Evolutionary conservation across 2,797 vertebrate genomes (phyloP).

Genomic region (Simalia tracyae): DNA sequence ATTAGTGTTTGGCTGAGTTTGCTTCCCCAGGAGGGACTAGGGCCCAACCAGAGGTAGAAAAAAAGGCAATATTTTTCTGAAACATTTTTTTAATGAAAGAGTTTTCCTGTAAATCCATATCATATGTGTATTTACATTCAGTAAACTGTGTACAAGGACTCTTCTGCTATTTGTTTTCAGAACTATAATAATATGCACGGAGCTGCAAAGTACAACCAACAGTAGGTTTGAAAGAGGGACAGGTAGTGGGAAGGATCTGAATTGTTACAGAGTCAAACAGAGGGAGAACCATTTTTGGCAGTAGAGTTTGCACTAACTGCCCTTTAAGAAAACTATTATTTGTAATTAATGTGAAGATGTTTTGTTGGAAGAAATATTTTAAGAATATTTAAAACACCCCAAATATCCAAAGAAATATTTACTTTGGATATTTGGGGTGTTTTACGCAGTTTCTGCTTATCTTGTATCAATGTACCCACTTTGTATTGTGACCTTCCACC

Average conservation of each 20-base stretch:
- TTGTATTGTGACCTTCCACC: background rate
- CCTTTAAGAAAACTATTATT: background rate
- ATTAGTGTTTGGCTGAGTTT: constrained; percentile 67
- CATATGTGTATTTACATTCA: background rate
- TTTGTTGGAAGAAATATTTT: background rate
- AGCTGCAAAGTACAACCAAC: background rate
- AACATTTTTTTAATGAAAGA: constrained; percentile 54
- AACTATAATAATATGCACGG: background rate
- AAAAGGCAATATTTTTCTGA: constrained; percentile 6
- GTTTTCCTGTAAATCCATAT: constrained; percentile 49
- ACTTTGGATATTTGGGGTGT: background rate
- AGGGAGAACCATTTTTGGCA: background rate
- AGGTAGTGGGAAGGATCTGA: background rate
- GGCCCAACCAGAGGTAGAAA: constrained; percentile 16
- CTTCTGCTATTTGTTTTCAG: background rate
- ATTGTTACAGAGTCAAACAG: background rate
- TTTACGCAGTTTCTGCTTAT: background rate
- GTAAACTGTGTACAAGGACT: background rate
- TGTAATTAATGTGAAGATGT: background rate
- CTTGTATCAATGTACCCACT: background rate
- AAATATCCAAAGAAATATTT: background rate
- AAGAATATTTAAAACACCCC: too few relatives aligned
- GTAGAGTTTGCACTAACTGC: background rate
- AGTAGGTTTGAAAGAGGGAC: background rate
- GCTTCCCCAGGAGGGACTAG: constrained; percentile 49